Conservation (phyloP, 2,113 vertebrate genomes). For the Syngnathoides biaculeatus region DNA sequence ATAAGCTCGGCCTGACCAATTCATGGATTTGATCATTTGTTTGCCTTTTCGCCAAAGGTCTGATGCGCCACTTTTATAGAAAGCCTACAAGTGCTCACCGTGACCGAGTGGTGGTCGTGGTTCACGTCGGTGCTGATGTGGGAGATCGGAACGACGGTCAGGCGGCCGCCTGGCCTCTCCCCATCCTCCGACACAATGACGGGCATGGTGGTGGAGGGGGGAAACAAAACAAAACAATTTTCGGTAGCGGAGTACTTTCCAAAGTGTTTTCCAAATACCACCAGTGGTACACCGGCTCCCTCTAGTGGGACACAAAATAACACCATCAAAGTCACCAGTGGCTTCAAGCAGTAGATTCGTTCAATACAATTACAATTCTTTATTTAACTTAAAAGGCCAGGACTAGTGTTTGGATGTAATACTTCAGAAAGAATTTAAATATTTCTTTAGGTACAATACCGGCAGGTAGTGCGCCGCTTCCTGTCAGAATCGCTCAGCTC, state of each 20-base stretch:
- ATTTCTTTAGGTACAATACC: neutral
- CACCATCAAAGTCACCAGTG: no score
- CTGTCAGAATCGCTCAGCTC: slow-evolving; percentile 56
- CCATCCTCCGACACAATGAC: slow-evolving; percentile 41
- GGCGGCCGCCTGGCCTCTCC: slow-evolving; percentile 25
- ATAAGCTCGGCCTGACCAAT: neutral
- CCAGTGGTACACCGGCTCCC: no score
- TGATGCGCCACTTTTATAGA: neutral
- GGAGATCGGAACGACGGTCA: slow-evolving; percentile 48
- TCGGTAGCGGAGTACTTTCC: no score
- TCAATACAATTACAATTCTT: no score
- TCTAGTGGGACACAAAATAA: no score
- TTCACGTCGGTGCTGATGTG: slow-evolving; percentile 43
- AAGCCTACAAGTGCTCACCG: slow-evolving; percentile 43
- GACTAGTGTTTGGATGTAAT: no score
- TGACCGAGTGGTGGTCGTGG: slow-evolving; percentile 44
- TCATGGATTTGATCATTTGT: neutral
- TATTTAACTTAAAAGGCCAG: no score
- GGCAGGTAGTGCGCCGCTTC: slow-evolving; percentile 50
- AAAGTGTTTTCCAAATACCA: no score
- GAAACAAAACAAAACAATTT: neutral
- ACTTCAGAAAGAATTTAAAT: no score
- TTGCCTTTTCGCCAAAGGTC: neutral
- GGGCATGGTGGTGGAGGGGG: slow-evolving; percentile 47
- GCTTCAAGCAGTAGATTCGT: no score